Conservation (phyloP, 1,140 invertebrate species). For the Goniozus legneri region DNA sequence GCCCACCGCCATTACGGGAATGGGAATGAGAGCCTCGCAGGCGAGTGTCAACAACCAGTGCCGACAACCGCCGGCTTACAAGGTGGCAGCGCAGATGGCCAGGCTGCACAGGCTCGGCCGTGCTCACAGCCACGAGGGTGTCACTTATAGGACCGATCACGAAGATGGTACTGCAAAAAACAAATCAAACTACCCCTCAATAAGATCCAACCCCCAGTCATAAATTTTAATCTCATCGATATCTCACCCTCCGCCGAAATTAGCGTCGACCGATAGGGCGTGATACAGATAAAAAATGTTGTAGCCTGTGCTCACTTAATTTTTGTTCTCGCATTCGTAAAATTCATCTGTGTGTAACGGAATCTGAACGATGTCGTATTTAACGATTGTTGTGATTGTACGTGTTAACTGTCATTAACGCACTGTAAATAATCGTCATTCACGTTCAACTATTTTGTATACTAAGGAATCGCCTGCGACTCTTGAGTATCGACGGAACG, state of each 20-base stretch:
- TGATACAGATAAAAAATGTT: too few relatives aligned
- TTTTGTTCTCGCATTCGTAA: background rate
- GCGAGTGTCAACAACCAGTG: conserved; percentile 35
- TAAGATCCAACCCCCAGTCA: too few relatives aligned
- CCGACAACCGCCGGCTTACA: conserved; percentile 70
- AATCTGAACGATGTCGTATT: too few relatives aligned
- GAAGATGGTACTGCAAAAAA: conserved; percentile 69
- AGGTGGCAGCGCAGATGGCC: conserved; percentile 76
- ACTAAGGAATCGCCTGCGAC: too few relatives aligned
- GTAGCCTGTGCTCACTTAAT: too few relatives aligned
- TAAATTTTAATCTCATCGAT: too few relatives aligned
- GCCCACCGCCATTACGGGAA: conserved; percentile 29
- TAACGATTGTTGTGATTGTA: too few relatives aligned
- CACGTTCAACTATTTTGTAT: too few relatives aligned
- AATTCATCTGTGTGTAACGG: too few relatives aligned
- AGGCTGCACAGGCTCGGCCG: conserved; percentile 71
- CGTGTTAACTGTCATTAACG: background rate
- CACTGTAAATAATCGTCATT: conserved; percentile 2
- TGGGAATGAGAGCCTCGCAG: conserved; percentile 20
- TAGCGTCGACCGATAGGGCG: too few relatives aligned
- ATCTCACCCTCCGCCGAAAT: conserved; percentile 10
- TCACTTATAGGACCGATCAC: conserved; percentile 62
- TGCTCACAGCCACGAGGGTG: conserved; percentile 82
- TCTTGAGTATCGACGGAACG: too few relatives aligned
- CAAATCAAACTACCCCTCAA: too few relatives aligned